Conservation (phyloP, 2,113 vertebrate genomes). For the Recurvirostra avosetta region DNA sequence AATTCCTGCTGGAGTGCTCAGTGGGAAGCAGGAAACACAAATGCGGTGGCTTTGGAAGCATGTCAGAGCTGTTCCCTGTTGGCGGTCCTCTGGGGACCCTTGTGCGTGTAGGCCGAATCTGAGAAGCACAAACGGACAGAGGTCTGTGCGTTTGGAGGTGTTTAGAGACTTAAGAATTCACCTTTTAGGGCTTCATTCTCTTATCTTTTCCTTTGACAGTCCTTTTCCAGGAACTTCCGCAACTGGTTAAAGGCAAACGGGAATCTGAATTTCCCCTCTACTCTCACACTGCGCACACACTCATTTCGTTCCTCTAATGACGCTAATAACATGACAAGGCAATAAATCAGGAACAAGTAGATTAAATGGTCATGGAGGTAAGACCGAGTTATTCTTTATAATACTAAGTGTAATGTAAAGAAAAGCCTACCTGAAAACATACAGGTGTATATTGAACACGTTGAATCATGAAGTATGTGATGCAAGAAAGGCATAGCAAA, state of each 20-base stretch:
- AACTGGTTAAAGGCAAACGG: conserved; percentile 1
- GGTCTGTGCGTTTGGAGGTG: background rate
- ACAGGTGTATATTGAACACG: background rate
- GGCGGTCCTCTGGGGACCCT: background rate
- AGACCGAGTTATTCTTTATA: background rate
- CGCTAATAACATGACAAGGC: conserved; percentile 33
- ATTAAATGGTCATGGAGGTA: background rate
- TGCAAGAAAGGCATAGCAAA: background rate
- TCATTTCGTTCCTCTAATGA: background rate
- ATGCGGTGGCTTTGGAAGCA: background rate
- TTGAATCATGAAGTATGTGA: background rate
- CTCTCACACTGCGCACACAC: background rate
- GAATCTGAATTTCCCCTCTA: background rate
- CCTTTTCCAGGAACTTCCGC: background rate
- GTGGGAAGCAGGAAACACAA: background rate
- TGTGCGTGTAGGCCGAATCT: accelerated
- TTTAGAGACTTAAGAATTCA: background rate
- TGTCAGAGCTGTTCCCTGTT: background rate
- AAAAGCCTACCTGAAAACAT: background rate
- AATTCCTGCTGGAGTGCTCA: background rate
- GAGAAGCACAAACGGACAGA: background rate
- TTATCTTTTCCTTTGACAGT: background rate
- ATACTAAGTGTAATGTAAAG: background rate
- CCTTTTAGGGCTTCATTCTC: background rate
- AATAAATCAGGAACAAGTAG: conserved; percentile 66